Conservation (phyloP, 2,888 invertebrate genomes). For the Tetranychus truncatus region DNA sequence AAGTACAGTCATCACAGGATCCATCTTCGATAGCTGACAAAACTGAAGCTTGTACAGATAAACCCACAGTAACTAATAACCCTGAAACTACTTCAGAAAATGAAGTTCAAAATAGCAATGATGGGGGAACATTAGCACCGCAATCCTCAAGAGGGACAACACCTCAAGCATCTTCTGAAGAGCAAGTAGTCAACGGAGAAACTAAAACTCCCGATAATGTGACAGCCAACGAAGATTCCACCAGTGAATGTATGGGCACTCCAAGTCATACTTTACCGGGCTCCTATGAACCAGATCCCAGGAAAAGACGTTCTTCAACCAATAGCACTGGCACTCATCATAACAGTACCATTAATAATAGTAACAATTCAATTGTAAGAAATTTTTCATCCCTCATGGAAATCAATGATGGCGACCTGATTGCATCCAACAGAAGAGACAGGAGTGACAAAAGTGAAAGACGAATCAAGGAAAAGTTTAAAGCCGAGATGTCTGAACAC, state of each 20-base stretch:
- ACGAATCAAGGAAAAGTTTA: constrained; percentile 66
- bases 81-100: not conserved
- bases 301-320: constrained; percentile 12
- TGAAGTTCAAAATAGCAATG: not conserved
- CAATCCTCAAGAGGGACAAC: not conserved
- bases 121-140: not conserved
- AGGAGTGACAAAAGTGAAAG: constrained; percentile 35
- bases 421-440: not conserved
- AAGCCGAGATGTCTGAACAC: constrained; percentile 47
- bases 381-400: not conserved
- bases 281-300: constrained; percentile 15
- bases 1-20: not conserved
- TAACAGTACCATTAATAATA: not conserved
- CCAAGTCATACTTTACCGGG: constrained; percentile 8
- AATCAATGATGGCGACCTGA: constrained; percentile 3
- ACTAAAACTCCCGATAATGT: not conserved
- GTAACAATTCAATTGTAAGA: not conserved
- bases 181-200: not conserved
- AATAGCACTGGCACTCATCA: constrained; percentile 22
- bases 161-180: not conserved
- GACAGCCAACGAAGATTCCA: not conserved
- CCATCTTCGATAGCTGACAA: not conserved
- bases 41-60: not conserved
- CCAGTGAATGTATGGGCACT: constrained; percentile 3
- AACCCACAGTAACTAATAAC: not conserved